Conservation (phyloP, 2,797 vertebrate genomes). For the Cryptoblepharus egeriae region DNA sequence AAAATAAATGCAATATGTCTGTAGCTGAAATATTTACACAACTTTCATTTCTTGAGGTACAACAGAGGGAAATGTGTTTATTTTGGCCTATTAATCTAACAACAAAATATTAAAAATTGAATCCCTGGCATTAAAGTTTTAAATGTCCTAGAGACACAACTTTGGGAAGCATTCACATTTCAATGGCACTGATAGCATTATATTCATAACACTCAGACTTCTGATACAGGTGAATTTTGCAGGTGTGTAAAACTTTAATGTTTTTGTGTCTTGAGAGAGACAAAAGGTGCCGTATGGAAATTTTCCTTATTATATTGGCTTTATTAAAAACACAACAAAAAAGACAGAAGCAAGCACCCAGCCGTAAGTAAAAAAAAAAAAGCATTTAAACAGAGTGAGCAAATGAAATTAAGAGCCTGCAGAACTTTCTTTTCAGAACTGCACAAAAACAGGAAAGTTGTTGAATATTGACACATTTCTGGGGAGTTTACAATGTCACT, state of each 20-base stretch:
- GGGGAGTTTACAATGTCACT: not conserved
- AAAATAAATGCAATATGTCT: slow-evolving; percentile 13
- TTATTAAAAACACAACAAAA: slow-evolving; percentile 40
- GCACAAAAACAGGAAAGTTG: slow-evolving; percentile 8
- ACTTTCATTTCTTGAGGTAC: slow-evolving; percentile 21
- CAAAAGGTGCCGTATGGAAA: slow-evolving; percentile 63
- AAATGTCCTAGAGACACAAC: slow-evolving; percentile 49
- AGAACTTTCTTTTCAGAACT: slow-evolving; percentile 52
- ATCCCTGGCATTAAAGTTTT: slow-evolving; percentile 70
- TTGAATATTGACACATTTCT: slow-evolving; percentile 38
- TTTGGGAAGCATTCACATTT: slow-evolving; percentile 56
- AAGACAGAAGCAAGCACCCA: not conserved
- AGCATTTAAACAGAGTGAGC: slow-evolving; percentile 50
- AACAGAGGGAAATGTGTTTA: slow-evolving; percentile 49
- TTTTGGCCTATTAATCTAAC: slow-evolving; percentile 49
- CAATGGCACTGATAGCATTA: slow-evolving; percentile 58
- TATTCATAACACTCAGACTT: slow-evolving; percentile 64
- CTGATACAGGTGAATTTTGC: slow-evolving; percentile 65
- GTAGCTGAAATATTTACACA: slow-evolving; percentile 7
- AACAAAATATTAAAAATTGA: slow-evolving; percentile 48
- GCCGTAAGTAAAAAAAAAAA: slow-evolving; percentile 64
- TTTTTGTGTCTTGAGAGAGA: slow-evolving; percentile 56
- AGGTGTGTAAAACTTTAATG: slow-evolving; percentile 75
- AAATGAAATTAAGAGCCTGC: slow-evolving; percentile 62
- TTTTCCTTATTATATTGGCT: slow-evolving; percentile 64